Evolutionary conservation across 2,797 vertebrate species (phyloP).

Genomic region (Leptatherina wallacei): DNA sequence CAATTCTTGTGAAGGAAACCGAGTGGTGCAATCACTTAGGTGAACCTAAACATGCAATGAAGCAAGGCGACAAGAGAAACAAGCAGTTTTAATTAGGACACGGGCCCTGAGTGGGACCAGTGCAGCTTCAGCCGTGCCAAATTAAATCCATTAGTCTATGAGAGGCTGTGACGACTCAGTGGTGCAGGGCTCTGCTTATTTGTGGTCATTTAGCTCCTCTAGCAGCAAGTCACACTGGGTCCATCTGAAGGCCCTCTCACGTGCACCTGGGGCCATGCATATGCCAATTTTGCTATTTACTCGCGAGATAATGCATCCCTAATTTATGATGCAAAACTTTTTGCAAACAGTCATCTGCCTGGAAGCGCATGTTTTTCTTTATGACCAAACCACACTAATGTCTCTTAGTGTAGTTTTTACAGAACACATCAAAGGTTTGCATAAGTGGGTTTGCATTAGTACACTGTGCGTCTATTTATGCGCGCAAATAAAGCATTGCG

Average conservation of each 20-base stretch:
- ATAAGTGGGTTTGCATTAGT: slow-evolving; percentile 59
- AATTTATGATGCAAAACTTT: slow-evolving; percentile 66
- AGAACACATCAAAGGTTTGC: slow-evolving; percentile 66
- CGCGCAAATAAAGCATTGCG: slow-evolving; percentile 43
- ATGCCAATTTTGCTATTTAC: slow-evolving; percentile 68
- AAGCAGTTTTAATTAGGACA: slow-evolving; percentile 66
- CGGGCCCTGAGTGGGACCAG: slow-evolving; percentile 58
- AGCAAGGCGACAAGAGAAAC: slow-evolving; percentile 68
- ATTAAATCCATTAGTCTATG: slow-evolving; percentile 70
- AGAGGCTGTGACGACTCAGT: slow-evolving; percentile 56
- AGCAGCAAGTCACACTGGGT: slow-evolving; percentile 39
- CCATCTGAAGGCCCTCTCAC: slow-evolving; percentile 58
- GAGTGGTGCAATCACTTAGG: slow-evolving; percentile 40
- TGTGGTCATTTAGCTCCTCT: slow-evolving; percentile 63
- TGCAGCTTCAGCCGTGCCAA: slow-evolving; percentile 66
- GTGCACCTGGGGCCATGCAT: slow-evolving; percentile 70
- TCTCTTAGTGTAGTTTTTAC: slow-evolving; percentile 63
- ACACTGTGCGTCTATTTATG: slow-evolving; percentile 48
- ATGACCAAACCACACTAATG: slow-evolving; percentile 66
- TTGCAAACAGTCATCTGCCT: slow-evolving; percentile 57
- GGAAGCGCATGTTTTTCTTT: slow-evolving; percentile 49
- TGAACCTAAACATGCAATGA: slow-evolving; percentile 36
- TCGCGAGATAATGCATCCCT: slow-evolving; percentile 53
- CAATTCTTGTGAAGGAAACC: slow-evolving; percentile 14
- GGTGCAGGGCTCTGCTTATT: slow-evolving; percentile 54